Base-by-base conservation (phyloP, 35 echinoderm and acorn worm species). In the Apostichopus japonicus region DNA sequence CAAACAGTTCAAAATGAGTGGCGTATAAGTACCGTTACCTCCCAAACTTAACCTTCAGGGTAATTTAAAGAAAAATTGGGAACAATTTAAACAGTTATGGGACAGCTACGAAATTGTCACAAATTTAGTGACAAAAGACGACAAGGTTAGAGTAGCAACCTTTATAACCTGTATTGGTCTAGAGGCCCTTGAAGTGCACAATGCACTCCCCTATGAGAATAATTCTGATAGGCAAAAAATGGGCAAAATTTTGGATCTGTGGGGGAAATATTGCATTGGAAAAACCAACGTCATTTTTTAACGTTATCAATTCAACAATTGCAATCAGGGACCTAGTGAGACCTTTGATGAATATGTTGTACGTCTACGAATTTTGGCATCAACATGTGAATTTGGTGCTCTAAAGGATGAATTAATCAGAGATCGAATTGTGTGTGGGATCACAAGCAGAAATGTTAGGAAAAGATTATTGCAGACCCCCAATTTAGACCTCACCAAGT, bases 251-350 rank as follows among this genome's bases (percentile, higher is more conserved):
- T 54, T 92, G 21, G 65, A 90, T 17, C 22, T 92, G 3, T 97
- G 93, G 95, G 86, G 63, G 10, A 88, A 77, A 83, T 90, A 97
- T 84, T 94, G 93, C 86, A 21, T 90, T 6, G 95, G 95, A 0
- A 59, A 97, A 80, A 92, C 93, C 5, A 97, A 97, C 44, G 53
- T 93, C 5, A 92, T 79, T 23, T 97, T 54, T 93, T 90, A 96
- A 92, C 59, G 90, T 8, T 94, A 94, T 77, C 23, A 92, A 24
- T 96, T 94, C 67, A 96, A 96, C 63, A 87, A 93, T 65, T 92
- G 95, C 73, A 19, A 6, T 17, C 86, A 88, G n/a, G 44, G n/a
- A 2, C 6, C n/a, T 58, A 67, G 9, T 23, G 86, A 88, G n/a
- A 62, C 6, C 23, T 88, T 88, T 67, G 86, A 88, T 88, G 86